phyloP scores from a whole-genome alignment of 1,140 invertebrate genomes.

The Choristoneura fumiferana region DNA sequence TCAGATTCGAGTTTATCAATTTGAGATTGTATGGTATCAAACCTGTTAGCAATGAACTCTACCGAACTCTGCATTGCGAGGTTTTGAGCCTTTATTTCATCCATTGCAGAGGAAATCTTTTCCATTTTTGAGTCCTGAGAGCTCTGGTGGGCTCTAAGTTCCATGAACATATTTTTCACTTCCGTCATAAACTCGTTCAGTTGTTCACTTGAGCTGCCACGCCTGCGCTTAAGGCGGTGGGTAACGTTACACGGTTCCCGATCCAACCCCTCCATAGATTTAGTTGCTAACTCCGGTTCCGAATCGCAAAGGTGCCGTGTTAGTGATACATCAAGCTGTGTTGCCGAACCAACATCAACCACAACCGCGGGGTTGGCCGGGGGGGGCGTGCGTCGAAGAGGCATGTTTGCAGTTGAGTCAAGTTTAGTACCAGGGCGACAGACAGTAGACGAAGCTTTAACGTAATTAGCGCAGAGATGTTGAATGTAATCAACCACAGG shows the following conservation, averaged over 20 bases:
- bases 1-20: background rate
- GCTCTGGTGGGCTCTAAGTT: conserved; percentile 26
- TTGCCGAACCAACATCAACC: background rate
- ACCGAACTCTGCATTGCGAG: conserved; percentile 3
- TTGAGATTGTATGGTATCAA: conserved; percentile 5
- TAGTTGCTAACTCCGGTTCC: background rate
- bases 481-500: background rate
- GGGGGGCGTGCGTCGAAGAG: background rate
- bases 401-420: background rate
- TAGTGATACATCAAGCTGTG: background rate
- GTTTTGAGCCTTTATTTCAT: conserved; percentile 27
- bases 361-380: background rate
- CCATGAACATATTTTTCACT: conserved; percentile 27
- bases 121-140: conserved; percentile 26
- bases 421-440: too few species aligned
- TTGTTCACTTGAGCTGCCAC: background rate
- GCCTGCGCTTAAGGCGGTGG: conserved; percentile 3
- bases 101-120: conserved; percentile 20
- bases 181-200: conserved; percentile 25
- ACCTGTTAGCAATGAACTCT: conserved; percentile 6
- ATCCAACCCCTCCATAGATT: background rate
- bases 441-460: too few species aligned
- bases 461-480: background rate
- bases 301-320: background rate
- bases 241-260: too few species aligned